Conservation (phyloP, 2,797 vertebrate genomes). For the Artibeus jamaicensis region DNA sequence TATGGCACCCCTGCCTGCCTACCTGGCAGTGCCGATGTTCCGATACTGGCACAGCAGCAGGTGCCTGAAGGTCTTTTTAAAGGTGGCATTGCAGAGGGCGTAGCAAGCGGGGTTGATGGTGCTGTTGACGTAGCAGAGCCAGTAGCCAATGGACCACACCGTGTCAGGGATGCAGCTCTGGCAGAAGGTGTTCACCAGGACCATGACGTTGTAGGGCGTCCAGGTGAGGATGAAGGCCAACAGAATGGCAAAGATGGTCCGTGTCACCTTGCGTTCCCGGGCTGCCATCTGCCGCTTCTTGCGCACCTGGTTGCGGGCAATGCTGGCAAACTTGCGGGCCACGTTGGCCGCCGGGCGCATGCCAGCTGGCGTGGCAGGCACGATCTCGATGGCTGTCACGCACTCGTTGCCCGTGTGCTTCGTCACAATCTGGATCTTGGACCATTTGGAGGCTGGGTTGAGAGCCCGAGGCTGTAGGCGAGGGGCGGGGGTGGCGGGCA, state of each 20-base stretch:
- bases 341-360: constrained; percentile 90
- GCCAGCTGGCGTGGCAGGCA: constrained; percentile 88
- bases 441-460: constrained; percentile 91
- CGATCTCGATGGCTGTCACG: constrained; percentile 96
- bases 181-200: constrained; percentile 93
- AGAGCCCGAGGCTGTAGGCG: constrained; percentile 71
- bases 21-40: constrained; percentile 92
- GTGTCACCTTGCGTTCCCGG: constrained; percentile 97
- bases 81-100: constrained; percentile 91
- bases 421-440: constrained; percentile 98
- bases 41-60: constrained; percentile 97
- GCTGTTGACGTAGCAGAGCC: constrained; percentile 95
- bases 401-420: constrained; percentile 95
- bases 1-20: constrained; percentile 64
- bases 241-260: constrained; percentile 97
- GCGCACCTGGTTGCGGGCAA: constrained; percentile 96
- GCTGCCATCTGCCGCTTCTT: constrained; percentile 98
- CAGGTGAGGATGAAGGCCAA: constrained; percentile 97
- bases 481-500: constrained; percentile 72
- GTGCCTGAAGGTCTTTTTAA: constrained; percentile 96
- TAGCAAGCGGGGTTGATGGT: constrained; percentile 94
- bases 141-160: constrained; percentile 90
- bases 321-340: constrained; percentile 97
- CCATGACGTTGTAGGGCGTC: constrained; percentile 99
- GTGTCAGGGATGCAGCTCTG: constrained; percentile 84